phyloP scores from a whole-genome alignment of 2,113 vertebrate species.

The Perognathus longimembris region DNA sequence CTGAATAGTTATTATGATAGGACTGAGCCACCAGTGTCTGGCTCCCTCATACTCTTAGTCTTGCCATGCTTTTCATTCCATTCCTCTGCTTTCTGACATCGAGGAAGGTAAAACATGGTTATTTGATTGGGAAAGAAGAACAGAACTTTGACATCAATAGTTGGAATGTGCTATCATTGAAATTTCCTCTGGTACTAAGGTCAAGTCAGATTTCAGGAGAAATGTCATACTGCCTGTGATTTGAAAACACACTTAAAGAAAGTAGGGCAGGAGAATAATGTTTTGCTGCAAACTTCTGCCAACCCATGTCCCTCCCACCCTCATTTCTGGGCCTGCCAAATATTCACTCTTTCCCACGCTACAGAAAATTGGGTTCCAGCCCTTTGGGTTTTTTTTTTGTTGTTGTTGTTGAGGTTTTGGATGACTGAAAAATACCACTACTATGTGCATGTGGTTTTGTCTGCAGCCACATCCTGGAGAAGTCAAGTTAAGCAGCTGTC shows the following conservation, averaged over 20 bases:
- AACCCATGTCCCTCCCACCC: neutral
- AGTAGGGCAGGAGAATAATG: neutral
- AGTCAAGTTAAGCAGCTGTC: neutral
- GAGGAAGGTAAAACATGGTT: neutral
- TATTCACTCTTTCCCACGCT: slow-evolving; percentile 14
- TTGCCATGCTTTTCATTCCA: neutral
- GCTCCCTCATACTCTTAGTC: neutral
- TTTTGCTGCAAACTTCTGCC: slow-evolving; percentile 8
- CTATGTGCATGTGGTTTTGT: slow-evolving; percentile 42
- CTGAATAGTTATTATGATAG: too few species aligned
- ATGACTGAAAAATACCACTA: slow-evolving; percentile 50
- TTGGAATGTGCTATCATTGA: neutral
- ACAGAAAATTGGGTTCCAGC: neutral
- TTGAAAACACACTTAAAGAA: slow-evolving; percentile 22
- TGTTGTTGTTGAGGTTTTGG: slow-evolving; percentile 30
- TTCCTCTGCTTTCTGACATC: neutral
- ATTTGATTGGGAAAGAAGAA: neutral
- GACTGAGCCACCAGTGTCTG: too few species aligned
- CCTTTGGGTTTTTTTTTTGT: too few species aligned
- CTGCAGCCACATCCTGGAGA: slow-evolving; percentile 58
- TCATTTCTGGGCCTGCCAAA: neutral
- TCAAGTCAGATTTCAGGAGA: slow-evolving; percentile 30
- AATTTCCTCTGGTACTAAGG: slow-evolving; percentile 43
- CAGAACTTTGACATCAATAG: neutral
- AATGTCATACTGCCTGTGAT: slow-evolving; percentile 10